Conservation (phyloP, 1,140 invertebrate species). For the Pemphigus obesinymphae region DNA sequence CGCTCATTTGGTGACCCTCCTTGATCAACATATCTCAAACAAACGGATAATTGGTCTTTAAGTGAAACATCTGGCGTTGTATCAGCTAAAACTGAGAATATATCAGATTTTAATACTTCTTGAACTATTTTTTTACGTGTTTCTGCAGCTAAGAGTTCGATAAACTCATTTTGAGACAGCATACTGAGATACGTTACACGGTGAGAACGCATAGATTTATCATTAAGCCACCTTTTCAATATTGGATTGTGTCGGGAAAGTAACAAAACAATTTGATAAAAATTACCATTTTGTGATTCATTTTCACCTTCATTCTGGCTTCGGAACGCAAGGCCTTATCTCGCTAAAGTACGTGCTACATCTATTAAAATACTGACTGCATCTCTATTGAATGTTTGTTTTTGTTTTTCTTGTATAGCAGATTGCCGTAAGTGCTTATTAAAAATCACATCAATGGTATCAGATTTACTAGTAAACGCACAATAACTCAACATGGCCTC, state of each 20-base stretch:
- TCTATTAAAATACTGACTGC: constrained; percentile 23
- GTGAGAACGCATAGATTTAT: not conserved
- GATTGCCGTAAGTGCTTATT: not conserved
- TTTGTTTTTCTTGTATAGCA: not conserved
- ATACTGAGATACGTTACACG: constrained; percentile 3
- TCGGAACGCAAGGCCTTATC: constrained; percentile 20
- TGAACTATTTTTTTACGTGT: not conserved
- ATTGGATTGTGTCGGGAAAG: constrained; percentile 23
- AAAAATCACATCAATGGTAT: not conserved
- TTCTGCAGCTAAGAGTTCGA: constrained; percentile 11
- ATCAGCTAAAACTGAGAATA: constrained; percentile 28
- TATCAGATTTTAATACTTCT: not conserved
- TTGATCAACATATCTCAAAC: constrained; percentile 19
- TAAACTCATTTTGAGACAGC: constrained; percentile 33
- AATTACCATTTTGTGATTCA: not conserved
- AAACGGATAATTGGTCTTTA: constrained; percentile 16
- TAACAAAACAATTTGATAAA: too few species aligned
- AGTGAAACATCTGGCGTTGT: constrained; percentile 25
- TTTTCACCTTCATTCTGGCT: not conserved
- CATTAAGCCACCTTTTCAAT: constrained; percentile 26
- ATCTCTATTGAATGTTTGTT: constrained; percentile 11
- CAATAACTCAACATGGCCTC: constrained; percentile 6
- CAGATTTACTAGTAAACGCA: not conserved
- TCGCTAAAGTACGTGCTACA: not conserved
- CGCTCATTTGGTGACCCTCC: not conserved